Conservation (phyloP, 2,113 vertebrate genomes). For the Myocastor coypus region DNA sequence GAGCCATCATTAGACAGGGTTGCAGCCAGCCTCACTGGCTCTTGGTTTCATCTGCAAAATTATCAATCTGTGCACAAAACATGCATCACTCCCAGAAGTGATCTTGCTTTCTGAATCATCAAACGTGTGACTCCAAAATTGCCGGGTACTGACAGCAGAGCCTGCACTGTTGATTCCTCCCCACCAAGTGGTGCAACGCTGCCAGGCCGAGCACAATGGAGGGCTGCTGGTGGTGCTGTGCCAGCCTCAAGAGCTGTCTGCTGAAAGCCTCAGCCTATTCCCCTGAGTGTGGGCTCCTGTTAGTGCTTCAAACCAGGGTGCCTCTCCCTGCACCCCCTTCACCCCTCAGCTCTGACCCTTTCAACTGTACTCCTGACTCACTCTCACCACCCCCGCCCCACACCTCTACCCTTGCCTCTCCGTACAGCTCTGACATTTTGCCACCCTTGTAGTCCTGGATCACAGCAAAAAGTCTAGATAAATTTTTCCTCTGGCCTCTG, state of each 20-base stretch:
- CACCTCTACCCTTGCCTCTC: too few relatives aligned
- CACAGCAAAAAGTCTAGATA: neutral
- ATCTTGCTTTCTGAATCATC: neutral
- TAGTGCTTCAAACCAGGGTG: rapidly evolving
- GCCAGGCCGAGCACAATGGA: neutral
- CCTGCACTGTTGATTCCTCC: too few relatives aligned
- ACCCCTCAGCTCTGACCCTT: neutral
- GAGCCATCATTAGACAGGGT: neutral
- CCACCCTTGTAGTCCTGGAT: neutral
- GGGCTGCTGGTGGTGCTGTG: neutral
- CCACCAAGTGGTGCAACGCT: neutral
- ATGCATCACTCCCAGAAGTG: neutral
- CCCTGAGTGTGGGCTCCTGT: neutral
- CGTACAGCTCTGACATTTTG: neutral
- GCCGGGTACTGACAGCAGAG: neutral
- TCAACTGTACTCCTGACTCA: neutral
- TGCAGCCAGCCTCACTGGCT: neutral
- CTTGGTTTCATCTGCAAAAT: neutral
- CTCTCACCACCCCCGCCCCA: rapidly evolving
- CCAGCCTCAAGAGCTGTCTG: neutral
- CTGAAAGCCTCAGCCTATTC: neutral
- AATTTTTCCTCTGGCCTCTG: neutral
- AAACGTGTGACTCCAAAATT: neutral
- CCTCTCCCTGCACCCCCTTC: neutral
- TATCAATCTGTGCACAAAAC: neutral